These are phyloP conservation scores for Ichneumon xanthorius DNA, from an alignment of 2,888 invertebrate species.

Conservation along the genomic window DNA sequence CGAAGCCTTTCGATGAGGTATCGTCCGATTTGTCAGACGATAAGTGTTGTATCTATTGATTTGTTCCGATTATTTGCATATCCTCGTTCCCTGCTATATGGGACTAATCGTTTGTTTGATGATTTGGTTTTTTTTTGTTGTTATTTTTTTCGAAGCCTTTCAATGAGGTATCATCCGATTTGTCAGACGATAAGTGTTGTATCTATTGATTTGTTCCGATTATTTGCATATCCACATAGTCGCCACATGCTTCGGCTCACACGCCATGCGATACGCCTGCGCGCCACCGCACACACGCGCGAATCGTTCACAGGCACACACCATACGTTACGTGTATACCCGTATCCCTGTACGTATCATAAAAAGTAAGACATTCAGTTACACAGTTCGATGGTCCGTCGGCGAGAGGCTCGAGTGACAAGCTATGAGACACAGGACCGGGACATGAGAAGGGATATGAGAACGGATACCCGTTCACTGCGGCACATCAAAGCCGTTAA, in stretches of 20 bases:
- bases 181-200: background rate
- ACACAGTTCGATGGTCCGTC: slow-evolving; percentile 81
- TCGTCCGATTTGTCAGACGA: no score
- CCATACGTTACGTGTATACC: background rate
- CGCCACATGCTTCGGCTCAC: background rate
- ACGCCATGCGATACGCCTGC: background rate
- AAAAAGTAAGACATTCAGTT: slow-evolving; percentile 75
- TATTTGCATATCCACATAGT: slow-evolving; percentile 20
- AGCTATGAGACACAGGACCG: slow-evolving; percentile 77
- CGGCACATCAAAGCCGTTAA: slow-evolving; percentile 83
- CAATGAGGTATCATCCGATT: no score
- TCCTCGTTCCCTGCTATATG: no score
- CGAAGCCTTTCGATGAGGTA: no score
- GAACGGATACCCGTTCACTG: slow-evolving; percentile 72
- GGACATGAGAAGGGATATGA: slow-evolving; percentile 74
- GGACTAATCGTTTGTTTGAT: no score
- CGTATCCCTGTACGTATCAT: slow-evolving; percentile 53
- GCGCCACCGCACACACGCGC: background rate
- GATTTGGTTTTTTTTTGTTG: no score
- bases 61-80: no score
- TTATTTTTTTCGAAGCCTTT: no score
- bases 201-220: slow-evolving; percentile 9
- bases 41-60: no score
- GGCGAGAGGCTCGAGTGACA: slow-evolving; percentile 81
- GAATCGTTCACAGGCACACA: background rate